Conservation (phyloP, 2,888 invertebrate genomes). For the Volucella inflata region DNA sequence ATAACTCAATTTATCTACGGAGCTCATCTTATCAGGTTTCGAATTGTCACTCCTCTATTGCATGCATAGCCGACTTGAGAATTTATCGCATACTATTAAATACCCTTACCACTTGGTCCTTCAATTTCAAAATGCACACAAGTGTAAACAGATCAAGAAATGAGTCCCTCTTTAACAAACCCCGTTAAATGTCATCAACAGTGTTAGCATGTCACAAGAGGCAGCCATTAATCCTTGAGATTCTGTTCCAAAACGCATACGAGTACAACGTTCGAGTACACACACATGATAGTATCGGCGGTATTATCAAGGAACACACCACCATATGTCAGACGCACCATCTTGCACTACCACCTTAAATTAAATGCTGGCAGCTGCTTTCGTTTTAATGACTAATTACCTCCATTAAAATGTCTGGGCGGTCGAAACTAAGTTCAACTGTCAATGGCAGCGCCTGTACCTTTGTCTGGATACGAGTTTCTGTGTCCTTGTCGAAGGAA, state of each 20-base stretch:
- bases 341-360: slow-evolving; percentile 30
- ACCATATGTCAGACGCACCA: slow-evolving; percentile 59
- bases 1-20: slow-evolving; percentile 8
- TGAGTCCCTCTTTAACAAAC: slow-evolving; percentile 2
- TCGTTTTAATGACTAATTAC: slow-evolving; percentile 74
- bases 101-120: slow-evolving; percentile 51
- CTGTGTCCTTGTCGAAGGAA: slow-evolving; percentile 41
- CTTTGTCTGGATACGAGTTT: no score
- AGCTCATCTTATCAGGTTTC: slow-evolving; percentile 20
- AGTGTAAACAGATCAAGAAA: slow-evolving; percentile 42
- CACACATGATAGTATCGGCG: background rate
- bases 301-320: slow-evolving; percentile 46
- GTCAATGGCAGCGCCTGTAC: slow-evolving; percentile 55
- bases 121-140: slow-evolving; percentile 42
- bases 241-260: slow-evolving; percentile 42
- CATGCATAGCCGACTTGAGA: slow-evolving; percentile 7
- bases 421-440: slow-evolving; percentile 54
- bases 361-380: slow-evolving; percentile 64
- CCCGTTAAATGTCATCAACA: slow-evolving; percentile 49
- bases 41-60: slow-evolving; percentile 39
- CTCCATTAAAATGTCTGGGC: slow-evolving; percentile 62
- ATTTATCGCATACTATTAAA: slow-evolving; percentile 60
- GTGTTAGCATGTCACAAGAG: slow-evolving; percentile 53
- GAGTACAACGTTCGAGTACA: background rate
- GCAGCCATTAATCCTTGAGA: slow-evolving; percentile 63